These are phyloP conservation scores for Dioctria linearis DNA, from an alignment of 2,888 invertebrate genomes.

Conservation along the genomic window DNA sequence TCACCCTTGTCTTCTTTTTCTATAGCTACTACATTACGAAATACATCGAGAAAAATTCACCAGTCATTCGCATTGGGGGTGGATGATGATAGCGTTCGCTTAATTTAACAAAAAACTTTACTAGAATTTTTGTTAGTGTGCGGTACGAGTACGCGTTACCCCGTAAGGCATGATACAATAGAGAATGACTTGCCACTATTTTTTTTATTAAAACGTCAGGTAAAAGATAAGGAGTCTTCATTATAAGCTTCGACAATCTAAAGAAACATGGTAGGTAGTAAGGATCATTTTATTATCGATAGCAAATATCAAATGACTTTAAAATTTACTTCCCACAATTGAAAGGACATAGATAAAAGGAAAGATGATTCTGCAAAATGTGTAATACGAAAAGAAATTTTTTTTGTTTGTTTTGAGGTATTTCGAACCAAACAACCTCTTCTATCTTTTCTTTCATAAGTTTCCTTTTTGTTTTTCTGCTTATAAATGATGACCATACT, in stretches of 20 bases:
- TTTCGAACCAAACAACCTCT: too few species aligned
- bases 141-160: too few species aligned
- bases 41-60: constrained; percentile 1
- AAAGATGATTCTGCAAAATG: constrained; percentile 1
- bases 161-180: constrained; percentile 26
- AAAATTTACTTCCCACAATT: constrained; percentile 25
- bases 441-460: too few species aligned
- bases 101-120: constrained; percentile 49
- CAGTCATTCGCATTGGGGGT: constrained; percentile 19
- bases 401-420: too few species aligned
- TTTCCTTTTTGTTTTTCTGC: too few species aligned
- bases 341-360: not conserved
- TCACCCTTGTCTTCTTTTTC: not conserved
- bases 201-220: constrained; percentile 53
- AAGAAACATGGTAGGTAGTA: not conserved
- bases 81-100: not conserved
- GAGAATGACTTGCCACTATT: constrained; percentile 50
- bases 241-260: not conserved
- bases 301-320: constrained; percentile 16
- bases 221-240: constrained; percentile 17
- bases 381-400: not conserved
- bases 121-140: constrained; percentile 36
- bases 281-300: not conserved
- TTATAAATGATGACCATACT: too few species aligned
- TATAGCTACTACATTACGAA: too few species aligned